Base-by-base conservation (phyloP, 2,888 invertebrate species). In the Lasius platythorax region DNA sequence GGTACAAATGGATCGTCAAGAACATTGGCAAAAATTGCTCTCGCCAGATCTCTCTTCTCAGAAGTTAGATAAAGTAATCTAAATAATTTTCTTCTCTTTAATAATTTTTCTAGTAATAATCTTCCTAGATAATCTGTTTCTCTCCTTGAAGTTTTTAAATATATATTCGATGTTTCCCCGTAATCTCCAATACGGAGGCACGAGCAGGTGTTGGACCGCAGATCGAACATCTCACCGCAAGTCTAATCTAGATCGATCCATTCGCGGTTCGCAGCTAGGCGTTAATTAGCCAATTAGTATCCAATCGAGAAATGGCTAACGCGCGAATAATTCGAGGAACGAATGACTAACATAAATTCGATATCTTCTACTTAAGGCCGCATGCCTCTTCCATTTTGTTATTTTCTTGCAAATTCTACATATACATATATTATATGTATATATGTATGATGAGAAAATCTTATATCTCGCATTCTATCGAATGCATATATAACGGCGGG, bases 271-370 rank as follows among this genome's bases (percentile, higher is more conserved):
- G 72, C 87, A 87, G 81, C 85, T 76, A 46, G 86, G 76, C 85
- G 87, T 85, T 91, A 90, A 91, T 91, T 87, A 88, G 89, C 84
- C 89, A 90, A 91, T 91, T 90, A 91, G 87, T 85, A 85, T 37
- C 56, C 53, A 56, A 84, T 84, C 50, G 66, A 12, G 74, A 43
- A 64, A 72, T 53, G 28, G 68, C 83, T 58, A 46, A 70, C 11
- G 56, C 67, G 78, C 30, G n/a, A 58, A 68, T 78, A 43, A 78
- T 68, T 68, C 30, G 30, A 56, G 43, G 30, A 58, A 40, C n/a
- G 53, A 78, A 50, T 68, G 43, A 58, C 56, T 5, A 18, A 8
- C 18, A 63, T 63, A 30, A 75, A 75, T 63, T 12, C 33, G 12
- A 30, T 12, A 1, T 43, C 40, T n/a, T 18, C 28, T 37, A 15